Conservation (phyloP, 2,888 invertebrate species). For the Adineta ricciae region DNA sequence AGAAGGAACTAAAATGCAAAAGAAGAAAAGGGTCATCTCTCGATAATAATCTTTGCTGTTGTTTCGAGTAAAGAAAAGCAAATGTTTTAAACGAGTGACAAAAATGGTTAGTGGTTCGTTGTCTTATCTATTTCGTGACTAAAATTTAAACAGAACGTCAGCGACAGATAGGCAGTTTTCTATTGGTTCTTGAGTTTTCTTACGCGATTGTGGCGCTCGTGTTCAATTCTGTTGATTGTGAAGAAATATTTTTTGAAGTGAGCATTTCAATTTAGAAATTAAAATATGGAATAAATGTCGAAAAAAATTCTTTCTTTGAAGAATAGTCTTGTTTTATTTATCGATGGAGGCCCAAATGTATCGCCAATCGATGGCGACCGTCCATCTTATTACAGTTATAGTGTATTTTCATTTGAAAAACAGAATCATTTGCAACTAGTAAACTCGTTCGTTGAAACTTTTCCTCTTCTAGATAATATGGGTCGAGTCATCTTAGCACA, state of each 20-base stretch:
- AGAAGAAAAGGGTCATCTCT: too few relatives aligned
- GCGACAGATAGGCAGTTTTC: neutral
- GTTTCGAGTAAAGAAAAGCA: neutral
- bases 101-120: neutral
- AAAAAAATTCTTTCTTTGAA: neutral
- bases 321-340: neutral
- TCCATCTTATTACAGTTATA: neutral
- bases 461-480: constrained; percentile 56
- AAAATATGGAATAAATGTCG: neutral
- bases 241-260: neutral
- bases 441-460: neutral
- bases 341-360: neutral
- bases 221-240: neutral
- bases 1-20: neutral
- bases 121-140: neutral
- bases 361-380: neutral
- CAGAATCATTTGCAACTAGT: neutral
- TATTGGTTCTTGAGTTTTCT: neutral
- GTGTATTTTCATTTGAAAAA: neutral
- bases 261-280: neutral
- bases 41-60: too few relatives aligned
- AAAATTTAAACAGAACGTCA: neutral
- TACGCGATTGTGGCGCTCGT: neutral
- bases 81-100: neutral
- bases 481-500: constrained; percentile 99